Evolutionary conservation across 1,140 invertebrate species (phyloP).

Genomic region (Stratiolaelaps scimitus): DNA sequence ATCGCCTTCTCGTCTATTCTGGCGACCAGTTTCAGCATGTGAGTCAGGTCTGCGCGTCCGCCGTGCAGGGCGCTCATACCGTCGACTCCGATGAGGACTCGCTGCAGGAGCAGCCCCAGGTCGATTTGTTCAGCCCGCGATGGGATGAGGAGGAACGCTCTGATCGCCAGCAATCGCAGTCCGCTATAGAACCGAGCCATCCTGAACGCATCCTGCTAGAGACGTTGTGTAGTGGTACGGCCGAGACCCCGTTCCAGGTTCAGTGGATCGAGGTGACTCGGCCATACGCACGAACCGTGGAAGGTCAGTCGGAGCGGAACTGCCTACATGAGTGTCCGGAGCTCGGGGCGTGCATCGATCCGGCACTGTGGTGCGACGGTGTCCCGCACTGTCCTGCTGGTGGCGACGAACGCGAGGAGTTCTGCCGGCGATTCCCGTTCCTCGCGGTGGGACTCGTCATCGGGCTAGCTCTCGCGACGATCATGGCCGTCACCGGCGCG

Average conservation of each 20-base stretch:
- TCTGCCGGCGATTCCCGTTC: conserved; percentile 41
- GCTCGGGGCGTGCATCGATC: conserved; percentile 68
- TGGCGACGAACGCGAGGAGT: conserved; percentile 60
- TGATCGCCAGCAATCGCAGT: too few species aligned
- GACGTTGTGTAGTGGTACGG: conserved; percentile 10
- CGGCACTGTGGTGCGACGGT: conserved; percentile 74
- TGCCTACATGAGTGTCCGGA: conserved; percentile 67
- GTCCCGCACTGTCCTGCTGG: conserved; percentile 66
- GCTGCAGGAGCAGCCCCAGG: background rate
- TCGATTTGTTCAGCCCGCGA: conserved; percentile 20
- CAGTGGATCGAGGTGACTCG: conserved; percentile 15
- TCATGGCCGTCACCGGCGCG: conserved; percentile 11
- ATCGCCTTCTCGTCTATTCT: conserved; percentile 15
- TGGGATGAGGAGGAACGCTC: conserved; percentile 7
- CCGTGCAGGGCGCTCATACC: conserved; percentile 14
- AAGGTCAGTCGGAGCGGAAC: conserved; percentile 14
- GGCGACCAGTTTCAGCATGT: conserved; percentile 16
- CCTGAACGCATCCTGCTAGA: conserved; percentile 17
- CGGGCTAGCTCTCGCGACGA: background rate
- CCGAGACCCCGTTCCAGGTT: conserved; percentile 22
- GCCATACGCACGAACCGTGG: conserved; percentile 11
- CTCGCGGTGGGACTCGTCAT: conserved; percentile 16
- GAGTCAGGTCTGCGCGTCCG: conserved; percentile 11
- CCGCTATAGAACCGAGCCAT: background rate
- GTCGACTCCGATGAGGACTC: conserved; percentile 11